Percentiles rank a stretch among this genome's conserved stretches.
These are phyloP conservation scores for Sebastes glaucus DNA, from an alignment of 2,797 vertebrate species.

Conservation along the genomic window DNA sequence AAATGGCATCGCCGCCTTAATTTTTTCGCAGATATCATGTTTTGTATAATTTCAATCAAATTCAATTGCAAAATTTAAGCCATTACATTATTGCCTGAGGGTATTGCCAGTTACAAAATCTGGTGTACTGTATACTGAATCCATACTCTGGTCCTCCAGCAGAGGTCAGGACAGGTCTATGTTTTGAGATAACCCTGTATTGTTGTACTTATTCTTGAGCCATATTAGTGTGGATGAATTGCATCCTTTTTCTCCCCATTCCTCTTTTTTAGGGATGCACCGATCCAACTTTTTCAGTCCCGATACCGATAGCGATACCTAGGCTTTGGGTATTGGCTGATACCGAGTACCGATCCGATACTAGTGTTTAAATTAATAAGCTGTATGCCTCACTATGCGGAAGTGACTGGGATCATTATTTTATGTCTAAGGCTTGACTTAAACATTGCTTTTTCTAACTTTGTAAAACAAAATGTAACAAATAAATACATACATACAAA, in stretches of 20 bases:
- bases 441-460: too few species aligned
- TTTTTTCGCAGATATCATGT: conserved; percentile 21
- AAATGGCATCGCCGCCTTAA: conserved; percentile 49
- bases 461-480: too few species aligned
- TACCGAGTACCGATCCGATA: too few species aligned
- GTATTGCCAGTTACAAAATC: not conserved
- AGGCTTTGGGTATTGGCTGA: too few species aligned
- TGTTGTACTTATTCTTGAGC: conserved; percentile 12
- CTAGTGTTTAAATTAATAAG: too few species aligned
- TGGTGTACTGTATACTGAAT: not conserved
- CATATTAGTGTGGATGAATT: conserved; percentile 2
- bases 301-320: too few species aligned
- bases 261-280: not conserved
- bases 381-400: too few species aligned
- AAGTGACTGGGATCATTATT: too few species aligned
- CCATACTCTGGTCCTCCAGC: conserved; percentile 18
- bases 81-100: conserved; percentile 2
- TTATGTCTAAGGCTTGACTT: too few species aligned
- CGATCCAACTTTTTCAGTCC: too few species aligned
- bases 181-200: not conserved
- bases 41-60: conserved; percentile 20
- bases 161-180: conserved; percentile 22
- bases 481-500: too few species aligned
- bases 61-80: conserved; percentile 19
- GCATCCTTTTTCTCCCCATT: not conserved